Base-by-base conservation (phyloP, 2,113 vertebrate species). In the Xiphorhynchus elegans region DNA sequence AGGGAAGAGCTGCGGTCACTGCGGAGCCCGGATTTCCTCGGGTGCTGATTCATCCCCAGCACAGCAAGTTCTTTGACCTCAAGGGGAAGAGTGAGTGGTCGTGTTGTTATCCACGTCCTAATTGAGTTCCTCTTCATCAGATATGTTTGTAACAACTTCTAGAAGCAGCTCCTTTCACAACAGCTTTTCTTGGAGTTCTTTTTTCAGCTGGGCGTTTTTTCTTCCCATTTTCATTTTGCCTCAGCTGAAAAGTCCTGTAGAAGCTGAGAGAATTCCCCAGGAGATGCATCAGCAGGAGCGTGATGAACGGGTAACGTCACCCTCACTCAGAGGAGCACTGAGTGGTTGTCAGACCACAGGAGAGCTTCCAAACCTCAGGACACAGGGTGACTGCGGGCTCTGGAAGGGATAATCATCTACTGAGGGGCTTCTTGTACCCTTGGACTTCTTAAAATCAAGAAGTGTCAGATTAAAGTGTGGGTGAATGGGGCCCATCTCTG, bases 61-160 rank as follows among this genome's bases (percentile, higher is more conserved):
- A 44, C 46, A 40, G 83, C 77, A 93, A 50, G 55, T 62, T 50
- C 85, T 92, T 79, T 87, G 92, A 86, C 75, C 49, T 81, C 67
- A 47, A 49, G 13, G 55, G 72, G 67, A 62, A 88, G 76, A 74
- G 12, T 49, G 44, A 76, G 47, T 26, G 63, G 52, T 64, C 0
- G 0, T 74, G 64, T 19, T 66, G 7, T 85, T 95, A 67, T 42
- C 88, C 70, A 80, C 1, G 0, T 91, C 70, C 90, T 59, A 29
- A 31, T 79, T 85, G 28, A 73, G 67, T 88, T 93, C 79, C 79
- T 83, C 5, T 91, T 87, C 2, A 0, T 67, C 70, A 79, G 84
- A 90, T 59, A 37, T 0, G 0, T 46, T 78, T 80, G 50, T 37
- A 80, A 17, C 1, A 1, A 46, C 24, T 82, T 66, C 55, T 73